Evolutionary conservation across 1,140 invertebrate species (phyloP).

Genomic region (Acromyrmex charruanus): DNA sequence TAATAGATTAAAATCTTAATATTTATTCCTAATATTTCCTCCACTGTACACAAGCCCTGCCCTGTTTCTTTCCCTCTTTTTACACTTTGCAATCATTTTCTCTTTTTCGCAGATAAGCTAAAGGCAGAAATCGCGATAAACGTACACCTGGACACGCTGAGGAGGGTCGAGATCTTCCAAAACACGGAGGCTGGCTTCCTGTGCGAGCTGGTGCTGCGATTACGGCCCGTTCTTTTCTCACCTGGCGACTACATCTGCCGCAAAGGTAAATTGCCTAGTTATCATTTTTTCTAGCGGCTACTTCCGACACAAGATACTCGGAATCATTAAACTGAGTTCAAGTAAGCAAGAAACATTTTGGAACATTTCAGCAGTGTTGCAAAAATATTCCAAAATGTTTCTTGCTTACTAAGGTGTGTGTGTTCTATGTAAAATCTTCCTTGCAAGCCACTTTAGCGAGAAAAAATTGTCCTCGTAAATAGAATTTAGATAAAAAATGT

Average conservation of each 20-base stretch:
- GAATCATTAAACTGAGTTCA: not conserved
- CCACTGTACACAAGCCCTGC: too few relatives aligned
- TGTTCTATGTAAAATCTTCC: not conserved
- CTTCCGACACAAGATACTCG: not conserved
- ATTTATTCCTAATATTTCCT: too few relatives aligned
- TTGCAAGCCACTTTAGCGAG: not conserved
- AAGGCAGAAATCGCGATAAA: conserved; percentile 99
- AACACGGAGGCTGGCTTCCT: conserved; percentile 99
- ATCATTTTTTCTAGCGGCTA: not conserved
- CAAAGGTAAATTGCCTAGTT: conserved; percentile 91
- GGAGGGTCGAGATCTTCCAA: conserved; percentile 99
- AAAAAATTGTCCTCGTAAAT: conserved; percentile 18
- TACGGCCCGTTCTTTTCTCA: conserved; percentile 98
- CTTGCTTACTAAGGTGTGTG: too few relatives aligned
- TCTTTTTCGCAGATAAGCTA: conserved; percentile 92
- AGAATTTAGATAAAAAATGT: conserved; percentile 43
- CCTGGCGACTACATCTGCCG: conserved; percentile 99
- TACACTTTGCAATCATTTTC: not conserved
- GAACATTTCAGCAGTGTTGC: too few relatives aligned
- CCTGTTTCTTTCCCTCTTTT: not conserved
- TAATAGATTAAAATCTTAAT: too few relatives aligned
- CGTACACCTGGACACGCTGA: conserved; percentile 98
- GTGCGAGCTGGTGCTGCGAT: conserved; percentile 97
- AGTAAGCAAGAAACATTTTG: too few relatives aligned
- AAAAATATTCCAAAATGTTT: too few relatives aligned